Evolutionary conservation across 2,888 invertebrate genomes (phyloP).

Genomic region (Pollenia angustigena): DNA sequence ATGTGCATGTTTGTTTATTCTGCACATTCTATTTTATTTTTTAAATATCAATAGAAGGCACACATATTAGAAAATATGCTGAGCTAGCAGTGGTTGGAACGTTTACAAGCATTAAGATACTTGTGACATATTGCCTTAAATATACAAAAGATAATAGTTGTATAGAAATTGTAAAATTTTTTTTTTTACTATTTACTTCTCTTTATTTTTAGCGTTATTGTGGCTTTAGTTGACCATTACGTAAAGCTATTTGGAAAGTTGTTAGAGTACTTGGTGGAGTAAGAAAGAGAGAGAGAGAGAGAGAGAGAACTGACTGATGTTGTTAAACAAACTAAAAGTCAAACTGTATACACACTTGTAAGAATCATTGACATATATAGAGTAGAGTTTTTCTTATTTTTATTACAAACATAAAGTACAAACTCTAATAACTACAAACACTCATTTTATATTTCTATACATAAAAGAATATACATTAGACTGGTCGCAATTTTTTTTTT

Average conservation of each 20-base stretch:
- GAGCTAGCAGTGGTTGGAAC: slow-evolving; percentile 9
- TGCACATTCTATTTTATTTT: neutral
- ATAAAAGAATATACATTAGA: too few species aligned
- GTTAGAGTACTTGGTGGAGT: neutral
- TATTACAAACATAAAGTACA: slow-evolving; percentile 24
- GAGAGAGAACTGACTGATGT: neutral
- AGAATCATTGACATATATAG: slow-evolving; percentile 30
- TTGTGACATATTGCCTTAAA: slow-evolving; percentile 53
- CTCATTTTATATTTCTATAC: too few species aligned
- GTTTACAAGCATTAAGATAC: neutral
- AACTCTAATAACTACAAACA: neutral
- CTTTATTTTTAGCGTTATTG: neutral
- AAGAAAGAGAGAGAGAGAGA: neutral
- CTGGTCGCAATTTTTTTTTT: too few species aligned
- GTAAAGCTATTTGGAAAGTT: slow-evolving; percentile 21
- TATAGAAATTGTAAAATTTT: slow-evolving; percentile 8
- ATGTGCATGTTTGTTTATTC: neutral
- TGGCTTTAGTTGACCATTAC: slow-evolving; percentile 25
- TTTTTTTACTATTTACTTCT: neutral
- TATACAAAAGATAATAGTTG: slow-evolving; percentile 25
- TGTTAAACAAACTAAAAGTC: slow-evolving; percentile 59
- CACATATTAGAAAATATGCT: slow-evolving; percentile 25
- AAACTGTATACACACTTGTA: slow-evolving; percentile 27
- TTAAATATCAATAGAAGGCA: slow-evolving; percentile 8
- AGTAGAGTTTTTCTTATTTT: neutral